These are phyloP conservation scores for Thumatha senex DNA, from an alignment of 2,888 invertebrate genomes.

Conservation along the genomic window DNA sequence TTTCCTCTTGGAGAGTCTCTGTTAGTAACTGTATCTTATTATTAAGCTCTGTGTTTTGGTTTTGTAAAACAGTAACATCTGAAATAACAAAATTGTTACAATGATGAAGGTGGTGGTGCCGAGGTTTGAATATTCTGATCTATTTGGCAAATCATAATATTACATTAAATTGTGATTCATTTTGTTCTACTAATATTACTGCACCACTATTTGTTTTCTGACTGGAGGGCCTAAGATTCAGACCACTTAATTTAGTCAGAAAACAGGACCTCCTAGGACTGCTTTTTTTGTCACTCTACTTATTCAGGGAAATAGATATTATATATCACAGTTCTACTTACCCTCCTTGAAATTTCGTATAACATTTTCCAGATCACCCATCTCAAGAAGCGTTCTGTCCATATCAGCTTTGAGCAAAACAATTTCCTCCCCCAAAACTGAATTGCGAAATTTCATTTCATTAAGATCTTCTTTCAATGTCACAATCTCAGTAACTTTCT, in stretches of 20 bases:
- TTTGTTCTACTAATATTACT: too few species aligned
- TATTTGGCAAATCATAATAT: too few species aligned
- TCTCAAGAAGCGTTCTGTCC: not conserved
- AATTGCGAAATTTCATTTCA: conserved; percentile 19
- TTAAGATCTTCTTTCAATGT: conserved; percentile 35
- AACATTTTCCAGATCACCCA: not conserved
- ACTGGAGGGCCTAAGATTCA: too few species aligned
- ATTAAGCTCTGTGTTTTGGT: not conserved
- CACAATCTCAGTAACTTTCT: conserved; percentile 22
- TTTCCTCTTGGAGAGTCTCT: not conserved
- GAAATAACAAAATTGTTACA: not conserved
- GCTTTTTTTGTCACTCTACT: too few species aligned
- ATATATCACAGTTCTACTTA: not conserved
- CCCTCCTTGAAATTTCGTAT: conserved; percentile 1
- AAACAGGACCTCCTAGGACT: too few species aligned
- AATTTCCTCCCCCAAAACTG: not conserved
- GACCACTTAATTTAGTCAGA: too few species aligned
- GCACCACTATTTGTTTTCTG: too few species aligned
- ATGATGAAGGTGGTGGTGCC: too few species aligned
- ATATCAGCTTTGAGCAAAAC: not conserved
- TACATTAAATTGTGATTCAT: too few species aligned
- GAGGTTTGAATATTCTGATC: too few species aligned
- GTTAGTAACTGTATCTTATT: not conserved
- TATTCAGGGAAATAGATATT: not conserved
- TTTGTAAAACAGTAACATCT: not conserved